A percentile compares a stretch with the other conserved stretches of the same genome.
These are phyloP conservation scores for Takifugu ocellatus DNA, from an alignment of 2,797 vertebrate genomes.

Conservation along the genomic window DNA sequence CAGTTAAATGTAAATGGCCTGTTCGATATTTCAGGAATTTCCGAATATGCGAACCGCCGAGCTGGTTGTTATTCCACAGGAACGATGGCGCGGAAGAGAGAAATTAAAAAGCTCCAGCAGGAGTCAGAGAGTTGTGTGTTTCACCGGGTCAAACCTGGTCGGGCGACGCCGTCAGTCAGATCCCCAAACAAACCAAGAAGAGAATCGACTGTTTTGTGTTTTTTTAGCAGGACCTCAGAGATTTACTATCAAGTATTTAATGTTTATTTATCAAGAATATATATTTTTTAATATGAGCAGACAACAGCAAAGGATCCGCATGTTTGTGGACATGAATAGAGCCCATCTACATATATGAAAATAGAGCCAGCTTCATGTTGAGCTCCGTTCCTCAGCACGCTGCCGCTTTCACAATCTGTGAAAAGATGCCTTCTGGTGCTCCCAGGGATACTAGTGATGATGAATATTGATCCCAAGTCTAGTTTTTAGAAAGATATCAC, in stretches of 20 bases:
- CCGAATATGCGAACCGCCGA: constrained; percentile 71
- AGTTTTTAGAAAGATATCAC: constrained; percentile 45
- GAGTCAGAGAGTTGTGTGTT: constrained; percentile 2
- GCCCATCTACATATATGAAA: constrained; percentile 57
- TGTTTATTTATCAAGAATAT: constrained; percentile 61
- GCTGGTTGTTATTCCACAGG: constrained; percentile 67
- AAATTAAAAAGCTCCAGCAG: constrained; percentile 55
- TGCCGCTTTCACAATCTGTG: constrained; percentile 14
- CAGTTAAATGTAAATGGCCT: constrained; percentile 63
- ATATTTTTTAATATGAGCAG: constrained; percentile 33
- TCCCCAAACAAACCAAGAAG: background rate
- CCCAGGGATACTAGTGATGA: constrained; percentile 41
- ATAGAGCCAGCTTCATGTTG: constrained; percentile 31
- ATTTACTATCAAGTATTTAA: constrained; percentile 44
- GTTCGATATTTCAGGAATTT: constrained; percentile 69
- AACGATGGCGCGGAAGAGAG: constrained; percentile 42
- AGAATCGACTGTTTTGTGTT: background rate
- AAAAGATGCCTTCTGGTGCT: constrained; percentile 29
- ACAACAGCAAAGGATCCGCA: constrained; percentile 8
- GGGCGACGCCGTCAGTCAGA: too few relatives aligned
- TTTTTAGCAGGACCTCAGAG: constrained; percentile 6
- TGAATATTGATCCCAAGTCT: constrained; percentile 57
- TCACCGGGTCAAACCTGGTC: too few relatives aligned
- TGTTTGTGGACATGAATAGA: constrained; percentile 46
- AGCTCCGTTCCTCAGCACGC: background rate